Evolutionary conservation across 2,797 vertebrate genomes (phyloP).

Genomic region (Rhinophrynus dorsalis): DNA sequence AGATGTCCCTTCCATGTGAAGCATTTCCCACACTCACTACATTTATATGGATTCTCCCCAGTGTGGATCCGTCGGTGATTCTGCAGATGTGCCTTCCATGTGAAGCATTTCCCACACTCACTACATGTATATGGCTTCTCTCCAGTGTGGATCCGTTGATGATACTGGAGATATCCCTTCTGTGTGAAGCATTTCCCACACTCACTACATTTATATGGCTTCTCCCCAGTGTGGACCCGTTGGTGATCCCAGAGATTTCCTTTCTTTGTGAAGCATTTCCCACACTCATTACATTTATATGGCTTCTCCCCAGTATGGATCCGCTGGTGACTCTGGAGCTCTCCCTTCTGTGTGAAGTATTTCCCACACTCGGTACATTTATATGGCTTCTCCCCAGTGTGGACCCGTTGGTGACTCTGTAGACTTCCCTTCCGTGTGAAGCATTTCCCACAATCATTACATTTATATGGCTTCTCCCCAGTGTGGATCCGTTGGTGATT

Average conservation of each 20-base stretch:
- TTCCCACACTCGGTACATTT: neutral
- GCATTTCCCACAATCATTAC: neutral
- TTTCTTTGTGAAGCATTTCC: slow-evolving; percentile 76
- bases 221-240: slow-evolving; percentile 72
- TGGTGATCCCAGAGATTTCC: slow-evolving; percentile 81
- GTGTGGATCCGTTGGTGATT: neutral
- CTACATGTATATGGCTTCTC: slow-evolving; percentile 74
- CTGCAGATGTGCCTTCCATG: neutral
- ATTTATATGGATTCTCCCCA: no score
- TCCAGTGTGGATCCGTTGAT: slow-evolving; percentile 71
- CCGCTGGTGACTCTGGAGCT: neutral
- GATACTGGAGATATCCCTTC: slow-evolving; percentile 63
- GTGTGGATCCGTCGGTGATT: no score
- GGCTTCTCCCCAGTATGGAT: slow-evolving; percentile 64
- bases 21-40: no score
- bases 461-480: neutral
- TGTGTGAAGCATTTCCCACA: slow-evolving; percentile 73
- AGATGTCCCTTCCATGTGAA: no score
- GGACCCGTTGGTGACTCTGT: neutral
- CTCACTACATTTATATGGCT: slow-evolving; percentile 63
- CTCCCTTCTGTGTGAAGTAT: neutral
- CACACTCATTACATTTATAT: slow-evolving; percentile 75
- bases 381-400: neutral
- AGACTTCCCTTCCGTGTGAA: neutral
- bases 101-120: slow-evolving; percentile 70